phyloP scores from a whole-genome alignment of 2,888 invertebrate species.

The Steinernema scapterisci region DNA sequence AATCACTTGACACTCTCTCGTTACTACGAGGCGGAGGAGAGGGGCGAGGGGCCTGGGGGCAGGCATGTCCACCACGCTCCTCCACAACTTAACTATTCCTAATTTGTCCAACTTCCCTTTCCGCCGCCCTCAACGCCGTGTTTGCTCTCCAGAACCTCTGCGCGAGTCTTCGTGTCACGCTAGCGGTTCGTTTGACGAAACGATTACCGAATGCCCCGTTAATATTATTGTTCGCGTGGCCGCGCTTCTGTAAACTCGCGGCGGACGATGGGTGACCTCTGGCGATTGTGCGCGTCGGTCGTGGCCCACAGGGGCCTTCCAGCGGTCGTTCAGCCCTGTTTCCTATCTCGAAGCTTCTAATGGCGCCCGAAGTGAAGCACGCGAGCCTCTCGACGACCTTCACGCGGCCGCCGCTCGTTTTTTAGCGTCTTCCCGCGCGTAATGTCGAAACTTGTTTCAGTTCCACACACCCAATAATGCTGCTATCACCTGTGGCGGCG shows the following conservation, averaged over 20 bases:
- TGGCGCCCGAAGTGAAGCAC: too few relatives aligned
- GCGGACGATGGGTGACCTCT: neutral
- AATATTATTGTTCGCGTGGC: conserved; percentile 12
- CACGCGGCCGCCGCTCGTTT: too few relatives aligned
- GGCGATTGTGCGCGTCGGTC: neutral
- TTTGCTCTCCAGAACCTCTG: neutral
- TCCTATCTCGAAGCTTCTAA: too few relatives aligned
- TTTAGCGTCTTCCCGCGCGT: too few relatives aligned
- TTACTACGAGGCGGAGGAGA: neutral
- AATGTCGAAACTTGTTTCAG: neutral
- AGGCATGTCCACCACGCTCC: neutral
- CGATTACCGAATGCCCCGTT: conserved; percentile 18
- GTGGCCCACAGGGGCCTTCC: neutral
- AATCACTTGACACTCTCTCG: neutral
- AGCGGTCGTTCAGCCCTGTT: neutral
- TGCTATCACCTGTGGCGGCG: neutral
- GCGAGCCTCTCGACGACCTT: neutral
- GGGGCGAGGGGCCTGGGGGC: too few relatives aligned
- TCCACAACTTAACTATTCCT: neutral
- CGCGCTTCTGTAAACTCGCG: neutral
- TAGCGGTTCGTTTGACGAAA: conserved; percentile 24
- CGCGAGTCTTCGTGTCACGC: neutral
- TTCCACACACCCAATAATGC: neutral
- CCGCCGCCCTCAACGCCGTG: neutral
- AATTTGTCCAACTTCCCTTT: neutral